These are phyloP conservation scores for Acronicta psi DNA, from an alignment of 2,888 invertebrate species.

Conservation along the genomic window DNA sequence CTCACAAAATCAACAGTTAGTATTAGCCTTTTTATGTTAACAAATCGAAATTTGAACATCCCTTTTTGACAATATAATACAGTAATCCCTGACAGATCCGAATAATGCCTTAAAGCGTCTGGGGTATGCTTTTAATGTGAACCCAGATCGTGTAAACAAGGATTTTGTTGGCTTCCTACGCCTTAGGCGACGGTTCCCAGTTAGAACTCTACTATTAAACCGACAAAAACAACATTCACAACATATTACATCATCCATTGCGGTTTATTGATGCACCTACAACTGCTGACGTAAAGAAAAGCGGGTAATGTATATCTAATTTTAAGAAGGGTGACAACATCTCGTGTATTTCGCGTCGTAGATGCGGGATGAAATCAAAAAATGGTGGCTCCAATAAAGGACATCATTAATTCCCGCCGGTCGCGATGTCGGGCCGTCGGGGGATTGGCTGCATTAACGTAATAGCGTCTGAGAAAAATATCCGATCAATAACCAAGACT, in stretches of 20 bases:
- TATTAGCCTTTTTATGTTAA: conserved; percentile 8
- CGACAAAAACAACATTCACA: not conserved
- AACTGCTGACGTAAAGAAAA: not conserved
- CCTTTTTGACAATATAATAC: conserved; percentile 65
- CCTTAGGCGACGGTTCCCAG: conserved; percentile 49
- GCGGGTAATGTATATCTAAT: conserved; percentile 24
- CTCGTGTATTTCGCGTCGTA: conserved; percentile 36
- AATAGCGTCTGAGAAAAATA: conserved; percentile 78
- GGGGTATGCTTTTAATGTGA: conserved; percentile 77
- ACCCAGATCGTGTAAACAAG: conserved; percentile 81
- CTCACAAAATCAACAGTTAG: too few relatives aligned
- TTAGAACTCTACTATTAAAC: conserved; percentile 18
- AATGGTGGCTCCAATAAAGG: conserved; percentile 92
- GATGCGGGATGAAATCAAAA: conserved; percentile 87
- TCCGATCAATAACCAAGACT: conserved; percentile 77
- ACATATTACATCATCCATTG: conserved; percentile 14
- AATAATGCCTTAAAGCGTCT: conserved; percentile 77
- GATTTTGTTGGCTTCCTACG: conserved; percentile 79
- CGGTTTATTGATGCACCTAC: not conserved
- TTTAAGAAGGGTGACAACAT: not conserved
- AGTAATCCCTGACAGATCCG: conserved; percentile 72
- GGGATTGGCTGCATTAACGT: conserved; percentile 80
- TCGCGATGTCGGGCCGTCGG: conserved; percentile 67
- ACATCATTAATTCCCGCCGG: conserved; percentile 91
- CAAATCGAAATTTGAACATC: conserved; percentile 42